A percentile compares a stretch with the other conserved stretches of the same genome.
These are phyloP conservation scores for Sympetrum striolatum DNA, from an alignment of 2,888 invertebrate genomes.

Conservation along the genomic window DNA sequence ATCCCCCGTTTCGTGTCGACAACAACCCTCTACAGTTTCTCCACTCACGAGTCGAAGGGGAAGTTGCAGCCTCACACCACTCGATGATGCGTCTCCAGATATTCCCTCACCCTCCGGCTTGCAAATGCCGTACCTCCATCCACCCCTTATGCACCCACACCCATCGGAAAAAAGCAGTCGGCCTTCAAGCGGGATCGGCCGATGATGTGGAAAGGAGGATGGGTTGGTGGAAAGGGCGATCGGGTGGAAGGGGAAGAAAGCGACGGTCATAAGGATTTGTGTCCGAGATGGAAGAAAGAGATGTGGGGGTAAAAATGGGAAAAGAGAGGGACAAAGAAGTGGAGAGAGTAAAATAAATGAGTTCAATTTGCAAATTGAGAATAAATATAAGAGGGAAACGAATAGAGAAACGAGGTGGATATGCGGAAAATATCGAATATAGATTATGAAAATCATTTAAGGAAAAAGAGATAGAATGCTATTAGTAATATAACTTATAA, in stretches of 20 bases:
- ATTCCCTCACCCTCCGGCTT: not conserved
- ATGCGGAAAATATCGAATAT: too few species aligned
- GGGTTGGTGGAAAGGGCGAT: not conserved
- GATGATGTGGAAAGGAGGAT: conserved; percentile 14
- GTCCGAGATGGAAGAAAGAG: not conserved
- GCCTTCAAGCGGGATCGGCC: conserved; percentile 23
- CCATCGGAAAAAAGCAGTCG: not conserved
- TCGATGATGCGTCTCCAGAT: not conserved
- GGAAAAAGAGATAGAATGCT: too few species aligned
- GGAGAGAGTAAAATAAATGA: not conserved
- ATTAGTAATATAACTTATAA: too few species aligned
- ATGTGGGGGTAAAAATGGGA: not conserved
- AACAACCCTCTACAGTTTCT: not conserved
- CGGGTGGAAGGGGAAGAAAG: not conserved
- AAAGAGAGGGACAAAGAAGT: not conserved
- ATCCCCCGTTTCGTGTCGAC: not conserved
- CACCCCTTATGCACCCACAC: not conserved
- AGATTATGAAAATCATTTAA: too few species aligned
- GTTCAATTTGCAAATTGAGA: not conserved
- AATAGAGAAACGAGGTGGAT: not conserved
- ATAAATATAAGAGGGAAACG: not conserved
- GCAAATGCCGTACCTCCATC: conserved; percentile 4
- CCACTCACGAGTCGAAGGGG: not conserved
- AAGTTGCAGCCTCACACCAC: not conserved
- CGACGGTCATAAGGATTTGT: not conserved